Percentiles rank a stretch among this genome's conserved stretches.
Conservation (phyloP, 2,888 invertebrate genomes). For the Hipparchia semele region DNA sequence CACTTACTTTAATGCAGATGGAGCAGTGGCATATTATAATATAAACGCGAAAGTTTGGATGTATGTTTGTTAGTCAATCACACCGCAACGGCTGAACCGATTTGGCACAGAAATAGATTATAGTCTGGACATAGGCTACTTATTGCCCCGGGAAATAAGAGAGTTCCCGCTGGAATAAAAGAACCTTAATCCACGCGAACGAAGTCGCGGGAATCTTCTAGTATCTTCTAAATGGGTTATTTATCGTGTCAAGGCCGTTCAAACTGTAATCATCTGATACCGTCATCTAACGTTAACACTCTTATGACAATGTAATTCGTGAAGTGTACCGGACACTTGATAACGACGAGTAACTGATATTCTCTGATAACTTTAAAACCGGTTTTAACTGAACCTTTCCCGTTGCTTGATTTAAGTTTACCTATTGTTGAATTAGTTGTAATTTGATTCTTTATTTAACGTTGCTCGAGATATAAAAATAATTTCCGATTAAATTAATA, state of each 20-base stretch:
- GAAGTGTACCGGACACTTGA: background rate
- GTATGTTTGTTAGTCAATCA: too few species aligned
- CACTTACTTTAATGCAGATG: too few species aligned
- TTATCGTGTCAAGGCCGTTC: background rate
- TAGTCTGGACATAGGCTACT: too few species aligned
- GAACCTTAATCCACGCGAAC: background rate
- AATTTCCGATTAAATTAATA: too few species aligned
- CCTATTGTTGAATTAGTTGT: background rate
- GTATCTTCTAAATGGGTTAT: background rate
- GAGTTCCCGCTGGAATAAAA: background rate
- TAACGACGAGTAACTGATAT: slow-evolving; percentile 6
- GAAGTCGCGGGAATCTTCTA: background rate
- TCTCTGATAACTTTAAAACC: slow-evolving; percentile 5
- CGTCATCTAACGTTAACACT: background rate
- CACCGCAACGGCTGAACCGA: too few species aligned
- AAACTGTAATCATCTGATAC: background rate
- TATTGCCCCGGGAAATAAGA: too few species aligned
- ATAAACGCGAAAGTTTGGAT: too few species aligned
- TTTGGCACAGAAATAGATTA: too few species aligned
- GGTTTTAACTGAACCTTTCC: background rate
- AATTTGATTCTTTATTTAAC: too few species aligned
- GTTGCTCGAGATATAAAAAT: too few species aligned
- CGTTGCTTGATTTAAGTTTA: background rate
- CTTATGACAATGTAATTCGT: background rate
- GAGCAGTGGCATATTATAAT: too few species aligned